phyloP scores from a whole-genome alignment of 1,140 invertebrate genomes.

The Leptopilina clavipes region DNA sequence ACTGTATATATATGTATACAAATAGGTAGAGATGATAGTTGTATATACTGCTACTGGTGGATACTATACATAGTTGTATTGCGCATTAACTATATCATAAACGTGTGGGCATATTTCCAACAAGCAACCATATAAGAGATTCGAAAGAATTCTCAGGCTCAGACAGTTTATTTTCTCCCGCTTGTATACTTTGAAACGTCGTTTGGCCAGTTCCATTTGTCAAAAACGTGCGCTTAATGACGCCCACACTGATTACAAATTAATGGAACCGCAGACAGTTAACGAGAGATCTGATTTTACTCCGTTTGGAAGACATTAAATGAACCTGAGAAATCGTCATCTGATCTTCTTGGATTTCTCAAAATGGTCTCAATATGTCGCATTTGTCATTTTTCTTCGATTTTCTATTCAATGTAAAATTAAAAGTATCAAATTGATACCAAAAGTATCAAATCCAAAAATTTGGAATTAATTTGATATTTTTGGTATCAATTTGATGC shows the following conservation, averaged over 20 bases:
- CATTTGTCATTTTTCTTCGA: too few relatives aligned
- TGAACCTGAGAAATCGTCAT: slow-evolving; percentile 55
- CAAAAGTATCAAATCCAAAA: too few relatives aligned
- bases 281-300: slow-evolving; percentile 41
- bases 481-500: too few relatives aligned
- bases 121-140: neutral
- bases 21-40: neutral
- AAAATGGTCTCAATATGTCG: too few relatives aligned
- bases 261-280: slow-evolving; percentile 58
- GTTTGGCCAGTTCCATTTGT: slow-evolving; percentile 55
- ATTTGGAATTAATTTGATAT: too few relatives aligned
- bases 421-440: too few relatives aligned
- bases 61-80: neutral
- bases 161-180: slow-evolving; percentile 34
- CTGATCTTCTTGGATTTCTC: slow-evolving; percentile 45
- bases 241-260: slow-evolving; percentile 61
- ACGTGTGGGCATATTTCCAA: slow-evolving; percentile 54
- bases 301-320: slow-evolving; percentile 41
- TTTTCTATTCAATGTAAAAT: too few relatives aligned
- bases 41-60: too few relatives aligned
- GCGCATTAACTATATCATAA: slow-evolving; percentile 46
- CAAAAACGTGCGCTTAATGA: slow-evolving; percentile 60
- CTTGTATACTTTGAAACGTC: slow-evolving; percentile 55
- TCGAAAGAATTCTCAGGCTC: neutral
- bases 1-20: neutral